These are phyloP conservation scores for Anguilla japonica DNA, from an alignment of 2,113 vertebrate genomes.

Conservation along the genomic window DNA sequence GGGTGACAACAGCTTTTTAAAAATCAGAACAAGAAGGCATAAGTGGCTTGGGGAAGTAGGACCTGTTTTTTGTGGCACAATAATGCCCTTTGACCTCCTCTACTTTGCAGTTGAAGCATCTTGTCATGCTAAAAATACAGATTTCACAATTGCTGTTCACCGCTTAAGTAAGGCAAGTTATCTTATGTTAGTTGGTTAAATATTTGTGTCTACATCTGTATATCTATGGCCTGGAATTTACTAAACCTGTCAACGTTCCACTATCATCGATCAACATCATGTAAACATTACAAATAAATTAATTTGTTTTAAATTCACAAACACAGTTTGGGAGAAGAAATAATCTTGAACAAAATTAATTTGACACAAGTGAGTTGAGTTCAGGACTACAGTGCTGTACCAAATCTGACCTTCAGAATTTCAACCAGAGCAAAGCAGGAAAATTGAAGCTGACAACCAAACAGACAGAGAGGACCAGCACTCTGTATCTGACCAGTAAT, in stretches of 20 bases:
- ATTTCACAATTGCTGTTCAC: neutral
- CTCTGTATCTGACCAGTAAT: neutral
- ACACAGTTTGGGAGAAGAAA: neutral
- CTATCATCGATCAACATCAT: neutral
- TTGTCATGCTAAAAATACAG: neutral
- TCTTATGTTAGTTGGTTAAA: neutral
- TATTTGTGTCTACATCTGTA: neutral
- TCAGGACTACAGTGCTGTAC: no score
- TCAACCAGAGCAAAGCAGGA: neutral
- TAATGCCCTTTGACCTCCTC: neutral
- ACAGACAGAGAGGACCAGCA: neutral
- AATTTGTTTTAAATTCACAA: neutral
- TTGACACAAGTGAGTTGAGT: no score
- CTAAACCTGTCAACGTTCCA: no score
- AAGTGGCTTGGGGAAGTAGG: no score
- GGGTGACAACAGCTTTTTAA: neutral
- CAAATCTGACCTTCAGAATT: neutral
- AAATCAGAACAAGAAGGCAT: neutral
- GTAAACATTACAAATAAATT: neutral
- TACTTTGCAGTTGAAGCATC: neutral
- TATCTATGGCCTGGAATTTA: no score
- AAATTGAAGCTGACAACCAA: neutral
- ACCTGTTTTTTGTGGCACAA: no score
- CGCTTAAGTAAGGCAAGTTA: neutral
- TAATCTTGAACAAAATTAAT: no score